phyloP scores from a whole-genome alignment of 2,113 vertebrate species.

The Pseudorasbora parva region DNA sequence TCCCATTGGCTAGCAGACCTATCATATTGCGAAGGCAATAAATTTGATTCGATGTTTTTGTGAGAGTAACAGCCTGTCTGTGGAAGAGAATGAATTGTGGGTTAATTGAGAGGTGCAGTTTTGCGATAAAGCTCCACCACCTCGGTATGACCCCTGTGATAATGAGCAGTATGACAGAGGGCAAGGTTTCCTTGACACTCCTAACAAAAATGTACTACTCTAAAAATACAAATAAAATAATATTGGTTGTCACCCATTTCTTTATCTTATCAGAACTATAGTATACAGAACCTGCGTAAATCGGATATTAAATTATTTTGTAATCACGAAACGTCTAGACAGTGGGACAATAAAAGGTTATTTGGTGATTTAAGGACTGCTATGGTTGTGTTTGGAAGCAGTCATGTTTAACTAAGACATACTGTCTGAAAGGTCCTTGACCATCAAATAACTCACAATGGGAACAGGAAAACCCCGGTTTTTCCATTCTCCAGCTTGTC shows the following conservation, averaged over 20 bases:
- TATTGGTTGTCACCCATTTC: background rate
- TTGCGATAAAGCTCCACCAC: conserved; percentile 69
- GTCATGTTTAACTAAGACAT: conserved; percentile 48
- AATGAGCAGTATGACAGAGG: background rate
- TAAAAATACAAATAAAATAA: background rate
- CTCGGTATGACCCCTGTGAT: background rate
- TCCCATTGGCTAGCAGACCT: background rate
- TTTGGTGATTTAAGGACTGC: conserved; percentile 42
- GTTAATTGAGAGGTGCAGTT: conserved; percentile 83
- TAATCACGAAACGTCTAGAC: conserved; percentile 54
- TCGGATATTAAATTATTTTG: conserved; percentile 46
- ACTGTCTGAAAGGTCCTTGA: conserved; percentile 35
- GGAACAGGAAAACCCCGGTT: conserved; percentile 13
- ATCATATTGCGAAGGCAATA: background rate
- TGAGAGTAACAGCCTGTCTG: conserved; percentile 27
- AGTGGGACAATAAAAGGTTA: conserved; percentile 53
- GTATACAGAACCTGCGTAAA: conserved; percentile 4
- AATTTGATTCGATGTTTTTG: background rate
- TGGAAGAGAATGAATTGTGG: conserved; percentile 11
- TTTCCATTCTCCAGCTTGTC: conserved; percentile 19
- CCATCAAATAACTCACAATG: conserved; percentile 35
- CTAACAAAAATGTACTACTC: background rate
- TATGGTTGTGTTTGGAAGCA: conserved; percentile 44
- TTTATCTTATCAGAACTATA: conserved; percentile 39
- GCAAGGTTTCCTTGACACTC: background rate